Evolutionary conservation across 2,888 invertebrate genomes (phyloP).

Genomic region (Drosophila picticornis): DNA sequence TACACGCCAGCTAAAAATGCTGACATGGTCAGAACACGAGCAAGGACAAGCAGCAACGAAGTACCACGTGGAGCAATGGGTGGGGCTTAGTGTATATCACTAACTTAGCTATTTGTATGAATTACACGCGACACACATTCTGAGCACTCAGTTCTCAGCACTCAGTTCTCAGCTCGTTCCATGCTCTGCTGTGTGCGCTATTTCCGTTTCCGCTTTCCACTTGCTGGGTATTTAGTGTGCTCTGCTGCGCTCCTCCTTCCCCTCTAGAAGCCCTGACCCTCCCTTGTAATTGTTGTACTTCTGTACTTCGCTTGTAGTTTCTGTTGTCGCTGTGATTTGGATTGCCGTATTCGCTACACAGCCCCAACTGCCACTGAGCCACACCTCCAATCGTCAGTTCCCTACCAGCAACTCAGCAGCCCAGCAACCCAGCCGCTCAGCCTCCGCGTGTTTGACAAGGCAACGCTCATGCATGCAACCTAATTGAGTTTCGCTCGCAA

Average conservation of each 20-base stretch:
- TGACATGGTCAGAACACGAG: slow-evolving; percentile 64
- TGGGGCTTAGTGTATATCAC: slow-evolving; percentile 27
- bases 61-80: too few relatives aligned
- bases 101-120: slow-evolving; percentile 64
- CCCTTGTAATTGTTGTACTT: slow-evolving; percentile 72
- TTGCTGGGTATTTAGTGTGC: slow-evolving; percentile 78
- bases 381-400: background rate
- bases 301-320: slow-evolving; percentile 71
- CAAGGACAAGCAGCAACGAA: background rate
- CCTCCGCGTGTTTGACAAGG: slow-evolving; percentile 75
- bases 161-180: slow-evolving; percentile 10
- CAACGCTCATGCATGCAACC: slow-evolving; percentile 77
- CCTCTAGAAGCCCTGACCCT: background rate
- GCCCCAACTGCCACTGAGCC: background rate
- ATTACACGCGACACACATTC: slow-evolving; percentile 72
- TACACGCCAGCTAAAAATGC: slow-evolving; percentile 69
- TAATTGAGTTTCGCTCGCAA: slow-evolving; percentile 69
- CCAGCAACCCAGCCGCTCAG: slow-evolving; percentile 3
- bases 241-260: background rate
- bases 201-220: slow-evolving; percentile 81
- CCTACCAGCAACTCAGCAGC: background rate
- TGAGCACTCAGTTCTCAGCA: slow-evolving; percentile 38
- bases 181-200: slow-evolving; percentile 70
- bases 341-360: slow-evolving; percentile 52
- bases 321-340: slow-evolving; percentile 79